Evolutionary conservation across 2,113 vertebrate genomes (phyloP), one percentile per base, ranked within the genome.

Genomic region (Ceuthmochares aereus): DNA sequence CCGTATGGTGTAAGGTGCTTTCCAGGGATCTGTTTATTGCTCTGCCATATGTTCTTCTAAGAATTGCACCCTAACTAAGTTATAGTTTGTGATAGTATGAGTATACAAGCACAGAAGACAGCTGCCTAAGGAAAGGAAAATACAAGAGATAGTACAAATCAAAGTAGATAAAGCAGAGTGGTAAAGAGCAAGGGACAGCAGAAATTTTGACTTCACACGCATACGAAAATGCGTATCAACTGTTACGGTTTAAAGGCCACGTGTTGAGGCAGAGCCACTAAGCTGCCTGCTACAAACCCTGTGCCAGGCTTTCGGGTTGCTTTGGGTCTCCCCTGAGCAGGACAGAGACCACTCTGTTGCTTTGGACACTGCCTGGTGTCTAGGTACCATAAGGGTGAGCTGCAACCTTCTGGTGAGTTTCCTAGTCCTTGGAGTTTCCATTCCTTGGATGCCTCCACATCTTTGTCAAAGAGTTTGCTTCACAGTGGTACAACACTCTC

Each of bases 361-460:
- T 56, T 13, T 52, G 49, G 34, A 9, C 16, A 18, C 34, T n/a
- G 76, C 20, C 32, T 30, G 2, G 2, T 32, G 74, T 4, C 6
- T 3, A 3, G 22, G 26, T 26, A 17, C 55, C 21, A 0, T 0
- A 29, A n/a, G 15, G 20, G 8, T 54, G 55, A 81, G 77, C 68
- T 87, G 55, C 69, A 84, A 81, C 52, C 12, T 82, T 36, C 30
- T 0, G 0, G 10, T 0, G 3, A 49, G 18, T 12, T 40, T 70
- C 66, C 30, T 17, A 1, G 43, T n/a, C n/a, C n/a, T n/a, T n/a
- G n/a, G n/a, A n/a, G n/a, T n/a, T n/a, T 18, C 49, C 19, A 3
- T 67, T 43, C 21, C 60, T 87, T 78, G 60, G n/a, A n/a, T 56
- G 23, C 27, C 23, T 89, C 51, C 36, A 10, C 11, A 60, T 80